A percentile compares a stretch with the other conserved stretches of the same genome.
These are phyloP conservation scores for Oryzias dopingdopingensis DNA, from an alignment of 2,797 vertebrate species.

Conservation along the genomic window DNA sequence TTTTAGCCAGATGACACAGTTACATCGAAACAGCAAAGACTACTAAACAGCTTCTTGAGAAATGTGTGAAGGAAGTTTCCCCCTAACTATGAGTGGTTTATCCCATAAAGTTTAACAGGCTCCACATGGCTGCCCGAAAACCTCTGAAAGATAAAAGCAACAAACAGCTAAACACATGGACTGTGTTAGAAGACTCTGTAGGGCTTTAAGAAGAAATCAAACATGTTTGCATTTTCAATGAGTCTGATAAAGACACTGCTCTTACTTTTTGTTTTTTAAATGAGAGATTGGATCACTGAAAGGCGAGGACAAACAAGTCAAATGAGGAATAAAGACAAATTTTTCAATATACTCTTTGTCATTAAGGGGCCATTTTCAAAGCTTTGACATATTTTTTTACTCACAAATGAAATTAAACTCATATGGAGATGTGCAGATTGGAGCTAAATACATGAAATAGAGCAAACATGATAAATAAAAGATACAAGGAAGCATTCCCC, in stretches of 20 bases:
- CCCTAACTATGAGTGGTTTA: conserved; percentile 41
- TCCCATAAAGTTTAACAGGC: conserved; percentile 40
- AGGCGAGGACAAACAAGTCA: too few relatives aligned
- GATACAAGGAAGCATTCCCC: conserved; percentile 6
- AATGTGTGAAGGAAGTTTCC: conserved; percentile 37
- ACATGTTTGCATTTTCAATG: neutral
- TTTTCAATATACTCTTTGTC: too few relatives aligned
- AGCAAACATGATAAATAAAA: conserved; percentile 14
- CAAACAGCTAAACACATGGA: conserved; percentile 5
- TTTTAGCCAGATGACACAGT: conserved; percentile 63
- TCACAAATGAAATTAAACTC: too few relatives aligned
- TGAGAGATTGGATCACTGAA: too few relatives aligned
- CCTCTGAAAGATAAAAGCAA: conserved; percentile 28
- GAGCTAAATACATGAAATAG: conserved; percentile 10
- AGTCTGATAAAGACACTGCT: too few relatives aligned
- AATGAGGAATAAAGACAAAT: too few relatives aligned
- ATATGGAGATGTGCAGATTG: too few relatives aligned
- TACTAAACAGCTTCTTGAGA: conserved; percentile 35
- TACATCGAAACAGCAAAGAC: conserved; percentile 13
- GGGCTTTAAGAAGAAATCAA: neutral
- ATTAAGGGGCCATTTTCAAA: too few relatives aligned
- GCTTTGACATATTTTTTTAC: too few relatives aligned
- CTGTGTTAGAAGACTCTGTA: too few relatives aligned
- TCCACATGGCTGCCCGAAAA: conserved; percentile 32
- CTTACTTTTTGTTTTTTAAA: too few relatives aligned